These are phyloP conservation scores for Sphecodes monilicornis DNA, from an alignment of 2,888 invertebrate genomes.

Conservation along the genomic window DNA sequence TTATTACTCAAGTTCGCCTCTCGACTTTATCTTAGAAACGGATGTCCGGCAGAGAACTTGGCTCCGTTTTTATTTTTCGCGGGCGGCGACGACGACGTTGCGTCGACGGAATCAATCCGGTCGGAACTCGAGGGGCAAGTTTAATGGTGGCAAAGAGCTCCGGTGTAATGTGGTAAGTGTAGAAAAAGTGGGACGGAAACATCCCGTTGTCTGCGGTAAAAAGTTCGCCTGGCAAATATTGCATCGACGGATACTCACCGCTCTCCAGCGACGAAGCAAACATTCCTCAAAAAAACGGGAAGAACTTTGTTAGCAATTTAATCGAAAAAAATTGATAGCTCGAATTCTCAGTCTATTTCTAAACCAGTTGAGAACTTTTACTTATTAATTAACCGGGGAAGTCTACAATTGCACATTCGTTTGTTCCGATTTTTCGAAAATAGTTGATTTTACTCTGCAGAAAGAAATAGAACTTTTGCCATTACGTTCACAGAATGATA, in stretches of 20 bases:
- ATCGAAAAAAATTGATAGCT: neutral
- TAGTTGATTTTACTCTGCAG: no score
- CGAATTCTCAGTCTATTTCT: neutral
- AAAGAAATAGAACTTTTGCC: no score
- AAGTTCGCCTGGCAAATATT: neutral
- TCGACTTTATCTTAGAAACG: slow-evolving; percentile 25
- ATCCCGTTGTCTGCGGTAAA: neutral
- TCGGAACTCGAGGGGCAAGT: slow-evolving; percentile 18
- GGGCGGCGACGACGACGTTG: neutral
- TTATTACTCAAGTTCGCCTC: slow-evolving; percentile 17
- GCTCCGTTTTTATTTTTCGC: slow-evolving; percentile 32
- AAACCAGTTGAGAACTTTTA: neutral
- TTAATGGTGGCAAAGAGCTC: slow-evolving; percentile 13
- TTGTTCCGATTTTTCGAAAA: neutral
- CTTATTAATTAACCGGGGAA: neutral
- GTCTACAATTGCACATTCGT: no score
- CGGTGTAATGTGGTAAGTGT: neutral
- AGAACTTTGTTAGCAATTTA: neutral
- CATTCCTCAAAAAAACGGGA: neutral
- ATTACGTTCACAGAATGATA: neutral
- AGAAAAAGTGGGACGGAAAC: neutral
- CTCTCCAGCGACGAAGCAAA: neutral
- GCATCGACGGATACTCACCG: neutral
- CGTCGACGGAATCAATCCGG: slow-evolving; percentile 32
- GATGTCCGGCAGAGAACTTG: slow-evolving; percentile 13